Evolutionary conservation across 2,888 invertebrate genomes (phyloP).

Genomic region (Embidobia sp.): DNA sequence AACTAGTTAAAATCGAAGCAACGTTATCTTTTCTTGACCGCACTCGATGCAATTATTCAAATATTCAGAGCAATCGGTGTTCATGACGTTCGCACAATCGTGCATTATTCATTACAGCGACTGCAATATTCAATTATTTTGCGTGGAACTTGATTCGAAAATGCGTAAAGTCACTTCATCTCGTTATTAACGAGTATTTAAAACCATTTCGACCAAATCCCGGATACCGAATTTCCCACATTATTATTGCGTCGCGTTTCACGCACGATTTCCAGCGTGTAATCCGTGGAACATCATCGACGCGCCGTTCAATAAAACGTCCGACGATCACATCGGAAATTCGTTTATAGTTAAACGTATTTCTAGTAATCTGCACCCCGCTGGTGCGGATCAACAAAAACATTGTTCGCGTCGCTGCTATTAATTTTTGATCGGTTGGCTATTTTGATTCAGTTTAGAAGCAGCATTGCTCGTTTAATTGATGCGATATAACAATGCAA

Average conservation of each 20-base stretch:
- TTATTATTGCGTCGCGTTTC: slow-evolving; percentile 53
- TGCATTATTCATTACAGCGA: slow-evolving; percentile 24
- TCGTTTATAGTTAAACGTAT: slow-evolving; percentile 45
- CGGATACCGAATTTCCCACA: slow-evolving; percentile 35
- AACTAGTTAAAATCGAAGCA: too few species aligned
- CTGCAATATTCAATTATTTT: slow-evolving; percentile 17
- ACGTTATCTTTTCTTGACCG: background rate
- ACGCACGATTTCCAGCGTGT: slow-evolving; percentile 48
- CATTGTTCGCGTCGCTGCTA: slow-evolving; percentile 34
- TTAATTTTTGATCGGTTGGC: slow-evolving; percentile 35
- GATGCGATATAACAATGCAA: too few species aligned
- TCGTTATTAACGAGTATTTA: slow-evolving; percentile 50
- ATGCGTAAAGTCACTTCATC: slow-evolving; percentile 20
- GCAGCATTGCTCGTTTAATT: slow-evolving; percentile 5
- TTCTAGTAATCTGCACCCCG: slow-evolving; percentile 35
- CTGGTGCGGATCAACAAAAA: slow-evolving; percentile 29
- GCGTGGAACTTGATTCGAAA: slow-evolving; percentile 16
- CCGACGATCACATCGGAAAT: slow-evolving; percentile 41
- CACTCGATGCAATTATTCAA: background rate
- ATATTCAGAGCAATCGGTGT: slow-evolving; percentile 4
- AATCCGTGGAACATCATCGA: slow-evolving; percentile 49
- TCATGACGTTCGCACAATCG: slow-evolving; percentile 1
- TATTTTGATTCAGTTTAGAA: too few species aligned
- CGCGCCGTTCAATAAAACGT: slow-evolving; percentile 46
- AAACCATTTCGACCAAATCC: slow-evolving; percentile 21